A percentile compares a stretch with the other conserved stretches of the same genome.
These are phyloP conservation scores for Muntiacus muntjak DNA, from an alignment of 2,113 vertebrate species.

Conservation along the genomic window DNA sequence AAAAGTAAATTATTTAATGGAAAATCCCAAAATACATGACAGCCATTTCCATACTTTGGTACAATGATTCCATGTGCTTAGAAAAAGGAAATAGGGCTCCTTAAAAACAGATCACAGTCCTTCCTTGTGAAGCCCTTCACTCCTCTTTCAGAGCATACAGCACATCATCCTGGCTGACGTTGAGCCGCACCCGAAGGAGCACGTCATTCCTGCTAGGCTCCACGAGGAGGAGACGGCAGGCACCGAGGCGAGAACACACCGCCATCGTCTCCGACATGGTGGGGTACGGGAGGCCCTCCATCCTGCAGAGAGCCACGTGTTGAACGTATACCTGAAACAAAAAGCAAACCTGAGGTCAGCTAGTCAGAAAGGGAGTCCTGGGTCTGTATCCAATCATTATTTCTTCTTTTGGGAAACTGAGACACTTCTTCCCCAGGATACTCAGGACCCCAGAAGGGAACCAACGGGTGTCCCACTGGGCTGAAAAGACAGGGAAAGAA, in stretches of 20 bases:
- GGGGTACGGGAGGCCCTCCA: slow-evolving; percentile 89
- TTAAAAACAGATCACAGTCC: background rate
- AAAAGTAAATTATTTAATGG: slow-evolving; percentile 32
- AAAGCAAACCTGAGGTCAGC: background rate
- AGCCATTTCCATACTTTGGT: background rate
- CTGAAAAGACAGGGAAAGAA: background rate
- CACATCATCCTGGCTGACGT: slow-evolving; percentile 92
- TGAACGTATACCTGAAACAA: slow-evolving; percentile 88
- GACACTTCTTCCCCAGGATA: background rate
- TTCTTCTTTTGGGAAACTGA: background rate
- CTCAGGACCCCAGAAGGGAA: background rate
- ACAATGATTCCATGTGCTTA: background rate
- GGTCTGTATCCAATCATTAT: background rate
- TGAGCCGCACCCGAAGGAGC: slow-evolving; percentile 89
- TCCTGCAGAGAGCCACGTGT: slow-evolving; percentile 88
- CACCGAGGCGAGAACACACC: slow-evolving; percentile 86
- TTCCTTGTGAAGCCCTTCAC: slow-evolving; percentile 42
- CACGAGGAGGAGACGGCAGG: slow-evolving; percentile 89
- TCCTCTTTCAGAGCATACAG: slow-evolving; percentile 90
- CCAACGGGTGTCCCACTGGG: background rate
- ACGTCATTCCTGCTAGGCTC: slow-evolving; percentile 88
- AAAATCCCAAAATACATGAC: background rate
- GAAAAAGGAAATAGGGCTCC: background rate
- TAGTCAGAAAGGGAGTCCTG: background rate
- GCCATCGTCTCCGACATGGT: slow-evolving; percentile 88